These are phyloP conservation scores for Eulemur rubriventer DNA, from an alignment of 2,797 vertebrate genomes.

Conservation along the genomic window DNA sequence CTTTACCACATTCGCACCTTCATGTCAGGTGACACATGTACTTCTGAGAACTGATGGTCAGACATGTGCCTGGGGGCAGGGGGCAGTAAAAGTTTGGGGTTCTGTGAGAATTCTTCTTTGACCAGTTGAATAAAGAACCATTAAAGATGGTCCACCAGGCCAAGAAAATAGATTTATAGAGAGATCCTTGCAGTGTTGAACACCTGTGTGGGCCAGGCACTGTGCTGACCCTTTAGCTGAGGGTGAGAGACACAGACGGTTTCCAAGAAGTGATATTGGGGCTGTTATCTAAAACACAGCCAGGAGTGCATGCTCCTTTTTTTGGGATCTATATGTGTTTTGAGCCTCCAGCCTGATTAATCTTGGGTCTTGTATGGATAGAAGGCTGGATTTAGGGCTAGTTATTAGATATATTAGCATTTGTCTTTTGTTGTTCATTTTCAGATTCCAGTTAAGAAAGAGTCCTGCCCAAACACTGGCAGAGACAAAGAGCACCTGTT, in stretches of 20 bases:
- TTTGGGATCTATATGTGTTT: not conserved
- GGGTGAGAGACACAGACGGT: not conserved
- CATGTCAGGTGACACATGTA: fast-evolving
- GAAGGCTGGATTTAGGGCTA: not conserved
- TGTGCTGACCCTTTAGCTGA: not conserved
- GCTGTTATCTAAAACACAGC: not conserved
- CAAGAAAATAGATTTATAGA: not conserved
- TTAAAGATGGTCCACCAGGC: not conserved
- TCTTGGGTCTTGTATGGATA: not conserved
- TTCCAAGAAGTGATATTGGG: not conserved
- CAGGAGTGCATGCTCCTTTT: not conserved
- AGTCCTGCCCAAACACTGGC: slow-evolving; percentile 69
- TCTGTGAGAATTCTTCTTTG: not conserved
- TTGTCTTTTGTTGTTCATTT: slow-evolving; percentile 34
- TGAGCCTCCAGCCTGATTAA: not conserved
- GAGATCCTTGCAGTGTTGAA: not conserved
- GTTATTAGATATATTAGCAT: not conserved
- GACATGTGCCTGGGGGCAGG: not conserved
- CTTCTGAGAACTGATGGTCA: not conserved
- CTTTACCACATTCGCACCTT: not conserved
- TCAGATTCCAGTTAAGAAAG: slow-evolving; percentile 83
- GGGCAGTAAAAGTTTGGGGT: not conserved
- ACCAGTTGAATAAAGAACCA: not conserved
- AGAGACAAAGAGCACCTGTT: slow-evolving; percentile 81
- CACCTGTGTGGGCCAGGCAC: fast-evolving